Evolutionary conservation across 2,797 vertebrate genomes (phyloP).

Genomic region (Fringilla coelebs): DNA sequence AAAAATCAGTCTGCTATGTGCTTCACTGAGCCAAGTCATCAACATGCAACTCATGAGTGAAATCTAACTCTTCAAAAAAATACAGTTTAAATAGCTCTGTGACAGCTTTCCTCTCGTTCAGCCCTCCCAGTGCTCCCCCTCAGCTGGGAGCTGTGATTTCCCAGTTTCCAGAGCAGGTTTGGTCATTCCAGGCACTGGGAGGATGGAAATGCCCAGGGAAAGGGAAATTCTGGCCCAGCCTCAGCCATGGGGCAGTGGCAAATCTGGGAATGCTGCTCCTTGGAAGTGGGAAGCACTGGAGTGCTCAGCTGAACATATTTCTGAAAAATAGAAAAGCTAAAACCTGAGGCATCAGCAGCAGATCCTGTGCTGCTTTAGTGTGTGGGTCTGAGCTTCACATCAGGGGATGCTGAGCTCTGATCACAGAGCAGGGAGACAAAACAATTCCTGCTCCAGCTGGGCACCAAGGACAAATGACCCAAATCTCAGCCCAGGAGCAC

Average conservation of each 20-base stretch:
- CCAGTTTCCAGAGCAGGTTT: neutral
- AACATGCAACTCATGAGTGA: neutral
- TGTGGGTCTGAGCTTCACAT: neutral
- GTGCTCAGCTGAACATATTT: neutral
- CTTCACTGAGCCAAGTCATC: neutral
- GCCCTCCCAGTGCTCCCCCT: neutral
- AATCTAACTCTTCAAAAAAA: neutral
- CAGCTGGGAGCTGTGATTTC: neutral
- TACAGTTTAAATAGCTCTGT: neutral
- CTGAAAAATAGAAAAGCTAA: neutral
- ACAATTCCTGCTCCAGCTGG: neutral
- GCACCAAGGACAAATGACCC: neutral
- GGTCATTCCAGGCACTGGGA: neutral
- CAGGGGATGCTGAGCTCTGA: neutral
- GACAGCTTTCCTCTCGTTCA: neutral
- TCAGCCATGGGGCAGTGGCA: neutral
- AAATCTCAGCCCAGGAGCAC: neutral
- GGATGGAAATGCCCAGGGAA: neutral
- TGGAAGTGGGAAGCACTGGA: neutral
- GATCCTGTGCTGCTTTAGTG: neutral
- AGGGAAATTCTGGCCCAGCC: neutral
- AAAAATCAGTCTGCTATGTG: neutral
- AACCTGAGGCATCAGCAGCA: neutral
- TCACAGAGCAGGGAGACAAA: neutral
- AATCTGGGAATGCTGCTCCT: neutral